Evolutionary conservation across 2,797 vertebrate genomes (phyloP).

Genomic region (Pseudochirops cupreus): DNA sequence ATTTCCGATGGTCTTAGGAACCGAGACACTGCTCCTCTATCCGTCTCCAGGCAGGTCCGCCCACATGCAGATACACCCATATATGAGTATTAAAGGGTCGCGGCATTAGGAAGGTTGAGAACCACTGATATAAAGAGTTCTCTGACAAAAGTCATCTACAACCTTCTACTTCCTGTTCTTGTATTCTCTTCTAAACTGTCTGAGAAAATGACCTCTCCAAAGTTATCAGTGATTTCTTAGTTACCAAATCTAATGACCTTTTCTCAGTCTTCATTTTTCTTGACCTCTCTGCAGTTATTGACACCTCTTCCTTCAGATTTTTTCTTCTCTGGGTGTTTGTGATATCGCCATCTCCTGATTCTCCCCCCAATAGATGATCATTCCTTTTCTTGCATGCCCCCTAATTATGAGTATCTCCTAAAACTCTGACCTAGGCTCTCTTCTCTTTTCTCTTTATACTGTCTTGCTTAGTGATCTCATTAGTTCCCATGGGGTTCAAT

Average conservation of each 20-base stretch:
- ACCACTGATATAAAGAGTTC: background rate
- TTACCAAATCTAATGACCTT: background rate
- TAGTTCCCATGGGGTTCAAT: background rate
- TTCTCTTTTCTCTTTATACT: background rate
- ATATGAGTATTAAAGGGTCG: too few species aligned
- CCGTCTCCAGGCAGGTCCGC: too few species aligned
- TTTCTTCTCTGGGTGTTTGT: background rate
- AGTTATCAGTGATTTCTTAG: background rate
- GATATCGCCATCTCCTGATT: background rate
- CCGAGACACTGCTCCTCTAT: too few species aligned
- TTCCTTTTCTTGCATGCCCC: background rate
- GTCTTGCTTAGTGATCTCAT: background rate
- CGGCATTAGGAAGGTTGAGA: too few species aligned
- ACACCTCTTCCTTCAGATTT: background rate
- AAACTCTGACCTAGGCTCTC: background rate
- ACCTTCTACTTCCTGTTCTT: background rate
- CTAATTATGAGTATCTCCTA: background rate
- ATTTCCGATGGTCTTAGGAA: too few species aligned
- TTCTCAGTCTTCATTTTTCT: background rate
- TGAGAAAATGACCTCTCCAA: background rate
- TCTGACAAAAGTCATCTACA: background rate
- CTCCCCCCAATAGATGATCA: background rate
- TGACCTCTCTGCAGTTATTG: background rate
- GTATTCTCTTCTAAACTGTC: background rate
- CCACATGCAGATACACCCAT: too few species aligned